A percentile compares a stretch with the other conserved stretches of the same genome.
These are phyloP conservation scores for Callipepla squamata DNA, from an alignment of 2,113 vertebrate genomes.

Conservation along the genomic window DNA sequence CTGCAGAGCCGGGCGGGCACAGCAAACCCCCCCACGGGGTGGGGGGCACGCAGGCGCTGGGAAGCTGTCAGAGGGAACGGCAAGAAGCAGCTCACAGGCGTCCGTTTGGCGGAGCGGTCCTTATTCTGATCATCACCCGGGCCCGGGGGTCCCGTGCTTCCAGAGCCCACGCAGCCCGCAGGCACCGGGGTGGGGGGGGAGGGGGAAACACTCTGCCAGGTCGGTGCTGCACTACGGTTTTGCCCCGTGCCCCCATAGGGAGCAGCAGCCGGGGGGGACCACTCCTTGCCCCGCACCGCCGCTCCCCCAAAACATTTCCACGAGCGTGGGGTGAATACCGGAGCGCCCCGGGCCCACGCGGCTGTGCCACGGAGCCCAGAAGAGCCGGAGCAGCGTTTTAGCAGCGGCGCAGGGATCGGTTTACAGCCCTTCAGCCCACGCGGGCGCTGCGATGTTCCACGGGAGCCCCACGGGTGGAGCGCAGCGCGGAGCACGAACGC, in stretches of 20 bases:
- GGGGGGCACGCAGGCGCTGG: not conserved
- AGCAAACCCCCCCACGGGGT: no score
- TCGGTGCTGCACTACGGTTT: not conserved
- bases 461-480: not conserved
- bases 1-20: no score
- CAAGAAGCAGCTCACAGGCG: not conserved
- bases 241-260: no score
- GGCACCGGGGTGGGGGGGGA: no score
- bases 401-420: not conserved
- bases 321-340: not conserved
- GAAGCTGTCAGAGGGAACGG: not conserved
- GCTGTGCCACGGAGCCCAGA: not conserved
- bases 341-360: not conserved
- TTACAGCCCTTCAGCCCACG: not conserved
- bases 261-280: not conserved
- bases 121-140: not conserved
- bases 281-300: no score
- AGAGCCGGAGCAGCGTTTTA: not conserved
- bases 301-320: not conserved
- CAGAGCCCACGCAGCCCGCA: not conserved
- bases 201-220: not conserved
- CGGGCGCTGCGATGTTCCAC: fast-evolving
- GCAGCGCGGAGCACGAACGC: not conserved
- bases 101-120: not conserved
- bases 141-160: not conserved